Evolutionary conservation across 1,140 invertebrate species (phyloP).

Genomic region (Tyrophagus putrescentiae): DNA sequence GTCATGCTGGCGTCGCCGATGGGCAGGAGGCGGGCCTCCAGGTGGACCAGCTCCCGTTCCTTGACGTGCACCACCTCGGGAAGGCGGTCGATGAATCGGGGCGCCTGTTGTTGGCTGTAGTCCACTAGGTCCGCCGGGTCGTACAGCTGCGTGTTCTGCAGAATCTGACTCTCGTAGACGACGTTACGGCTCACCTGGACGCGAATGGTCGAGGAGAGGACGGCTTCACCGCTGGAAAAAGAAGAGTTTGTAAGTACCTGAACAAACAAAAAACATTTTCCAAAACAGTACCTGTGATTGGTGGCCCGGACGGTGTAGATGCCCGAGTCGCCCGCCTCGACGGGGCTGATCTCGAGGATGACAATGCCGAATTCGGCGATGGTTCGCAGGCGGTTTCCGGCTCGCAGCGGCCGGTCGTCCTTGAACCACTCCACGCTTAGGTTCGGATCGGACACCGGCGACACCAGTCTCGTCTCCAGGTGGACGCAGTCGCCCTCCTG

Average conservation of each 20-base stretch:
- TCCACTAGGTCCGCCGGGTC: conserved; percentile 52
- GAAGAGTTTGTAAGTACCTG: too few relatives aligned
- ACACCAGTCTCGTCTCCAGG: conserved; percentile 83
- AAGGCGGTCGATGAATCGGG: conserved; percentile 77
- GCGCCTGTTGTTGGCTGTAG: conserved; percentile 66
- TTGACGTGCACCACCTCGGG: conserved; percentile 44
- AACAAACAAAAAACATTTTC: too few relatives aligned
- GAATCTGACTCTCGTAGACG: conserved; percentile 74
- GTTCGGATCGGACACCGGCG: conserved; percentile 83
- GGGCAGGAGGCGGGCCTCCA: conserved; percentile 52
- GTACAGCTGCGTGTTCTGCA: conserved; percentile 84
- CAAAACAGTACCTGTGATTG: too few relatives aligned
- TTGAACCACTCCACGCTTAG: conserved; percentile 91
- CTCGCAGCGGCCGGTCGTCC: conserved; percentile 68
- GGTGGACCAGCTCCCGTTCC: conserved; percentile 71
- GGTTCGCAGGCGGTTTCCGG: conserved; percentile 43
- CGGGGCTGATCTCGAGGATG: conserved; percentile 43
- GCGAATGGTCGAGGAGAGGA: conserved; percentile 60
- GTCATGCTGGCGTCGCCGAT: conserved; percentile 74
- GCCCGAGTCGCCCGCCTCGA: conserved; percentile 36
- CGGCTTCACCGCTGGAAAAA: conserved; percentile 44
- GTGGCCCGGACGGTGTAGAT: conserved; percentile 38
- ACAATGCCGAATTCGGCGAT: conserved; percentile 43
- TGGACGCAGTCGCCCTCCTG: conserved; percentile 74
- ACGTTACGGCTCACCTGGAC: conserved; percentile 69